Conservation (phyloP, 2,113 vertebrate species). For the Thalassarche chlororhynchos region DNA sequence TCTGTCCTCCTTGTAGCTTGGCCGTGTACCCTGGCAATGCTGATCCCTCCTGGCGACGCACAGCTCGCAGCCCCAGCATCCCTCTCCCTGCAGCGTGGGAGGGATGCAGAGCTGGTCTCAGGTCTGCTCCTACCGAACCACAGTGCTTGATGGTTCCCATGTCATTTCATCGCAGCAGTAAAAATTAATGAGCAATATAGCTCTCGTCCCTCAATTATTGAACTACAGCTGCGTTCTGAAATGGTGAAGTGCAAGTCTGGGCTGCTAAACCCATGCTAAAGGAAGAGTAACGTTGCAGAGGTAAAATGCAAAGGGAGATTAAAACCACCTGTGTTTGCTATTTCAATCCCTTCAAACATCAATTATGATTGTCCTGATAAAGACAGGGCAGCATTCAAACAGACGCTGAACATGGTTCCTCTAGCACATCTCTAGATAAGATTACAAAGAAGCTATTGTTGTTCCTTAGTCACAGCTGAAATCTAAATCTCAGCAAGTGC, state of each 20-base stretch:
- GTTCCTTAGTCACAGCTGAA: background rate
- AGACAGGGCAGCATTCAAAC: background rate
- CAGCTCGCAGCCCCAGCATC: background rate
- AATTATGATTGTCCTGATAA: background rate
- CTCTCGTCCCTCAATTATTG: fast-evolving
- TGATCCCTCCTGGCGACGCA: fast-evolving
- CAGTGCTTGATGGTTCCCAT: background rate
- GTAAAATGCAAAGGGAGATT: background rate
- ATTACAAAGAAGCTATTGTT: background rate
- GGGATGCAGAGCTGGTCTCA: background rate
- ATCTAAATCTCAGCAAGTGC: background rate
- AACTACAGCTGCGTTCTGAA: background rate
- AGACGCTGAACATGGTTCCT: background rate
- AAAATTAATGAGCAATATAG: background rate
- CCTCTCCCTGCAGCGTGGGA: fast-evolving
- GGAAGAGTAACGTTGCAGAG: background rate
- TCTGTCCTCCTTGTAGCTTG: background rate
- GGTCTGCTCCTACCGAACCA: background rate
- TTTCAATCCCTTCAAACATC: background rate
- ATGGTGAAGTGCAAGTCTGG: background rate
- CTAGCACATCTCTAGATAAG: background rate
- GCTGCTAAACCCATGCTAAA: background rate
- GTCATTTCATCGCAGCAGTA: background rate
- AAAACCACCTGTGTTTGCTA: background rate
- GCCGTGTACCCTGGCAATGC: fast-evolving